A percentile compares a stretch with the other conserved stretches of the same genome.
phyloP scores from a whole-genome alignment of 2,888 invertebrate species.

The Heliconius ismenius region DNA sequence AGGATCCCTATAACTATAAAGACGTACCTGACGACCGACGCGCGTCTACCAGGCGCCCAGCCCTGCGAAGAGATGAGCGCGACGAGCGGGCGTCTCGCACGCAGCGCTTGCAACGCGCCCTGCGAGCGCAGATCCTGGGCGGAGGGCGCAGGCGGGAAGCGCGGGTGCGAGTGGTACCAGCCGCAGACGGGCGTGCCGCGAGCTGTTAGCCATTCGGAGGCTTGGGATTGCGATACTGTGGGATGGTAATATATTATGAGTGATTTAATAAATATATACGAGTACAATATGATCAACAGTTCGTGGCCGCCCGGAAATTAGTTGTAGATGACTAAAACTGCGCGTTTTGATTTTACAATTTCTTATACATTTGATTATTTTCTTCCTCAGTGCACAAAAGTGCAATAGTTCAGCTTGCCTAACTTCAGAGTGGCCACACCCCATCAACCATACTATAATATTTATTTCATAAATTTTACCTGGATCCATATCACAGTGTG shows the following conservation, averaged over 20 bases:
- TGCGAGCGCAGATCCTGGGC: slow-evolving; percentile 86
- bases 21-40: not conserved
- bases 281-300: too few species aligned
- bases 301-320: too few species aligned
- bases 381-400: too few species aligned
- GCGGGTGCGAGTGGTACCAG: slow-evolving; percentile 91
- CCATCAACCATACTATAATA: too few species aligned
- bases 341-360: too few species aligned
- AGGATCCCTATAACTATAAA: too few species aligned
- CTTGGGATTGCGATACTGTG: slow-evolving; percentile 79
- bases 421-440: too few species aligned
- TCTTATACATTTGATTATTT: too few species aligned
- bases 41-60: slow-evolving; percentile 70
- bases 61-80: slow-evolving; percentile 85
- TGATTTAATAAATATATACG: too few species aligned
- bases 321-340: too few species aligned
- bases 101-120: slow-evolving; percentile 70
- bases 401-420: too few species aligned
- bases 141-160: slow-evolving; percentile 86
- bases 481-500: slow-evolving; percentile 91
- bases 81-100: slow-evolving; percentile 76
- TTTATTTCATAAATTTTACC: slow-evolving; percentile 53
- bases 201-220: slow-evolving; percentile 79
- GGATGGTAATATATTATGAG: not conserved
- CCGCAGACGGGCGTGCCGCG: slow-evolving; percentile 81